Conservation (phyloP, 2,888 invertebrate genomes). For the Pecten maximus region DNA sequence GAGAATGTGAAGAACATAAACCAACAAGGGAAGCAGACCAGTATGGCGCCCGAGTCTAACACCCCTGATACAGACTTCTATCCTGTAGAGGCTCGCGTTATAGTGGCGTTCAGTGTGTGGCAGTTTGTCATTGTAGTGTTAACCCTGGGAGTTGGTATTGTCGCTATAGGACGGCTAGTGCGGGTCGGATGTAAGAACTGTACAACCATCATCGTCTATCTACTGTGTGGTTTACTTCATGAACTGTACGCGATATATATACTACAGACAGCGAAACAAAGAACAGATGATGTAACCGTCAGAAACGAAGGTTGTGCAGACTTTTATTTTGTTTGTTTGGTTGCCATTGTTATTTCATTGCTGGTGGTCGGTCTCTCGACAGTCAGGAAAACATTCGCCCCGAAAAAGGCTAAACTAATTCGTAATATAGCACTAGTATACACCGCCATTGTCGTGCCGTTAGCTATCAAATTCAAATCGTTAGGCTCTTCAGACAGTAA, state of each 20-base stretch:
- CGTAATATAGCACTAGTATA: not conserved
- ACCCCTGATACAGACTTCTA: not conserved
- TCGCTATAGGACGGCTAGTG: not conserved
- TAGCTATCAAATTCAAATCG: not conserved
- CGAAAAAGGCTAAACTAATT: not conserved
- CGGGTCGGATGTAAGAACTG: not conserved
- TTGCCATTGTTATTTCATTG: not conserved
- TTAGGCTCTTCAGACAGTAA: not conserved
- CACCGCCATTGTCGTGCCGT: not conserved
- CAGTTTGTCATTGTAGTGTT: not conserved
- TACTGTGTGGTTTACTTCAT: not conserved
- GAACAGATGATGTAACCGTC: not conserved
- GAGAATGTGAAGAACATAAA: not conserved
- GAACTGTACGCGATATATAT: constrained; percentile 1
- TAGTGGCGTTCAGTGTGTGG: not conserved
- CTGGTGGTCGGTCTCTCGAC: not conserved
- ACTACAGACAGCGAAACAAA: not conserved
- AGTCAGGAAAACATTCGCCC: not conserved
- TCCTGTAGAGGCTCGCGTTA: not conserved
- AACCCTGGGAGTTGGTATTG: not conserved
- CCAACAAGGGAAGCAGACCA: not conserved
- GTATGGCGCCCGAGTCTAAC: not conserved
- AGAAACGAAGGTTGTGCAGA: not conserved
- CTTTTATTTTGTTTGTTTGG: not conserved
- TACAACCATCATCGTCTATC: not conserved